phyloP scores from a whole-genome alignment of 2,797 vertebrate genomes.

The Natrix natrix region DNA sequence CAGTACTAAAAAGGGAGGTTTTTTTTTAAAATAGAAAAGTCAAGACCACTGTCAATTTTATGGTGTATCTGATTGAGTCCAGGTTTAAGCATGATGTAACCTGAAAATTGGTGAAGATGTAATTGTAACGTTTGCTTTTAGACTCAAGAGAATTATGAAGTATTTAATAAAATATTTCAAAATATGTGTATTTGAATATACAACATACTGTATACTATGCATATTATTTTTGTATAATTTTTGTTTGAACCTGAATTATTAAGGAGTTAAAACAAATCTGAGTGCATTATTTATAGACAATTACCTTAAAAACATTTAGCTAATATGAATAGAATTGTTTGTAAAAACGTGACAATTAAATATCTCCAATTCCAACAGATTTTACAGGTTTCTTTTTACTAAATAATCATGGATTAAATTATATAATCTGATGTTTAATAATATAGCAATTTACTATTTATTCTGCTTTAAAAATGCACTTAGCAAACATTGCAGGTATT shows the following conservation, averaged over 20 bases:
- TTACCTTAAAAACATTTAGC: background rate
- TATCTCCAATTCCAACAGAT: background rate
- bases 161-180: background rate
- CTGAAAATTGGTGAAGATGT: background rate
- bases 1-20: too few species aligned
- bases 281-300: background rate
- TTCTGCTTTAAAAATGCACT: background rate
- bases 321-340: background rate
- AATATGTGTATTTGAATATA: background rate
- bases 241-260: background rate
- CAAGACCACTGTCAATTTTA: background rate
- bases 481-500: background rate
- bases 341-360: background rate
- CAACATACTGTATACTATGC: background rate
- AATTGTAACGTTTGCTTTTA: background rate
- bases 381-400: background rate
- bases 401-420: background rate
- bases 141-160: background rate
- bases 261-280: background rate
- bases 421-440: background rate
- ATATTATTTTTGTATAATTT: background rate
- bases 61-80: background rate
- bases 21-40: background rate
- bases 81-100: background rate
- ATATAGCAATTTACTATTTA: background rate